Percentiles rank a stretch among this genome's conserved stretches.
These are phyloP conservation scores for Watsonalla binaria DNA, from an alignment of 2,888 invertebrate genomes.

Conservation along the genomic window DNA sequence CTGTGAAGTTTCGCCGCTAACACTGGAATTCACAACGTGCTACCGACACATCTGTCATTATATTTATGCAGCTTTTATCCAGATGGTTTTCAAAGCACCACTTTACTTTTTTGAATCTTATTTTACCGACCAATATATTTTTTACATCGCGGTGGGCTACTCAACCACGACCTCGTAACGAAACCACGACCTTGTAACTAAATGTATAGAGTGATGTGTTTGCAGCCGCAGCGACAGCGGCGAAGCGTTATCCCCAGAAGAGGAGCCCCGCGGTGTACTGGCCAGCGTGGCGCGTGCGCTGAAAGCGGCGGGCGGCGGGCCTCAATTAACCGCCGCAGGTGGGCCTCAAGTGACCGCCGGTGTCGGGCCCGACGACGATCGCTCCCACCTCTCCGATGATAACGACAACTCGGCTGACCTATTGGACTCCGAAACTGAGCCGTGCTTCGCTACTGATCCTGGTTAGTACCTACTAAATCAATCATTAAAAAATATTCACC, in stretches of 20 bases:
- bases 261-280: constrained; percentile 74
- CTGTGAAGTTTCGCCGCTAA: no score
- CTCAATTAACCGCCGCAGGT: constrained; percentile 15
- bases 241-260: constrained; percentile 82
- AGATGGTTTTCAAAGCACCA: no score
- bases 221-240: constrained; percentile 82
- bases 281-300: constrained; percentile 84
- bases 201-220: background rate
- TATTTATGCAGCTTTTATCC: no score
- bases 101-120: no score
- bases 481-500: background rate
- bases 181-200: no score
- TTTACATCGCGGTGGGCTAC: no score
- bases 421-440: constrained; percentile 90
- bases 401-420: constrained; percentile 88
- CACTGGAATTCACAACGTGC: no score
- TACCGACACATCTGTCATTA: no score
- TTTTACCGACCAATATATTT: no score
- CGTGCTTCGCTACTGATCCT: constrained; percentile 89
- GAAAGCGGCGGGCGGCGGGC: constrained; percentile 28
- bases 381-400: constrained; percentile 64
- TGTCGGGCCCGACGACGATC: constrained; percentile 45
- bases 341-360: constrained; percentile 11
- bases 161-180: no score
- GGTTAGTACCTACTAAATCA: constrained; percentile 58